Conservation (phyloP, 2,888 invertebrate genomes). For the Acrocera orbiculus region DNA sequence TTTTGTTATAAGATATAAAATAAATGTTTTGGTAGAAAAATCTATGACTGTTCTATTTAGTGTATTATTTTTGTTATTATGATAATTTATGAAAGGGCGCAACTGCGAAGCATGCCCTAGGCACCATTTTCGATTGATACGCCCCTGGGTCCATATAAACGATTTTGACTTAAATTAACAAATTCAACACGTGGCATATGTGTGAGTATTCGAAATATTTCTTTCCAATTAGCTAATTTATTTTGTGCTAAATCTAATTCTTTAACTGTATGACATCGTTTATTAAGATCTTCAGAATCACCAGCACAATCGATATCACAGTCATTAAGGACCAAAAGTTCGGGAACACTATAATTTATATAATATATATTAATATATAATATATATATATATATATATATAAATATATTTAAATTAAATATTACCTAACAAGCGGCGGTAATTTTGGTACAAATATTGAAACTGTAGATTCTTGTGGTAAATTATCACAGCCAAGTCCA, state of each 20-base stretch:
- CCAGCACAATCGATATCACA: slow-evolving; percentile 84
- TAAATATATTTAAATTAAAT: neutral
- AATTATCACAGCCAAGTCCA: slow-evolving; percentile 44
- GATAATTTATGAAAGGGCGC: no score
- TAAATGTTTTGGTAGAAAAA: no score
- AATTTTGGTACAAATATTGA: slow-evolving; percentile 75
- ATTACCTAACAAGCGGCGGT: slow-evolving; percentile 42
- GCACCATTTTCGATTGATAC: no score
- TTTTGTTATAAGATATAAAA: no score
- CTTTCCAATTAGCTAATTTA: slow-evolving; percentile 71
- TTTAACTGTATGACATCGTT: slow-evolving; percentile 72
- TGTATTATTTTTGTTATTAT: no score
- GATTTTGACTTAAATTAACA: slow-evolving; percentile 82
- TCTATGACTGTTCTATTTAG: no score
- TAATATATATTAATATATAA: no score
- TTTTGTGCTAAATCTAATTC: slow-evolving; percentile 90
- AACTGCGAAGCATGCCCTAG: no score
- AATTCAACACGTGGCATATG: slow-evolving; percentile 80
- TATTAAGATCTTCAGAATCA: slow-evolving; percentile 56
- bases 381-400: neutral
- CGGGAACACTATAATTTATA: slow-evolving; percentile 46
- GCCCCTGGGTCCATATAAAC: no score
- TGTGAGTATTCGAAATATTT: slow-evolving; percentile 73
- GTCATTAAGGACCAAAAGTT: slow-evolving; percentile 72
- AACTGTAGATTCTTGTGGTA: slow-evolving; percentile 36